A percentile compares a stretch with the other conserved stretches of the same genome.
Conservation (phyloP, 2,797 vertebrate species). For the Fistularia tabacaria region DNA sequence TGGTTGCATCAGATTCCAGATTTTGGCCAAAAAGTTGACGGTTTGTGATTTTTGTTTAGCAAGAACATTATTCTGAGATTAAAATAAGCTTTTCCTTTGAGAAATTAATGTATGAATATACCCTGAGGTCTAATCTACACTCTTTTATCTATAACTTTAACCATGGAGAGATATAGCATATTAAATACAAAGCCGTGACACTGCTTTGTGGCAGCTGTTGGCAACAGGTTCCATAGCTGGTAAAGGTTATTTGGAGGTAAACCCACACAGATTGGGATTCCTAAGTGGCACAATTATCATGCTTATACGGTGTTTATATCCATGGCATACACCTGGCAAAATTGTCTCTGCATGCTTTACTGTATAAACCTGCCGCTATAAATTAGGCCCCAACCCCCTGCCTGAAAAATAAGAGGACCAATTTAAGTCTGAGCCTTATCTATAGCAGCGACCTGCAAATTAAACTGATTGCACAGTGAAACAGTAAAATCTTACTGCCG, state of each 20-base stretch:
- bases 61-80: slow-evolving; percentile 5
- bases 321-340: slow-evolving; percentile 55
- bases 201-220: slow-evolving; percentile 46
- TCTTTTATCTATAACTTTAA: slow-evolving; percentile 12
- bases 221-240: slow-evolving; percentile 34
- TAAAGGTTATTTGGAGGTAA: slow-evolving; percentile 63
- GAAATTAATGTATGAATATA: slow-evolving; percentile 6
- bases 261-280: slow-evolving; percentile 53
- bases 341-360: slow-evolving; percentile 33
- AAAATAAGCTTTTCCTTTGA: slow-evolving; percentile 1
- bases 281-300: slow-evolving; percentile 63
- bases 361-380: slow-evolving; percentile 27
- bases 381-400: slow-evolving; percentile 9
- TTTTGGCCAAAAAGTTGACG: too few species aligned
- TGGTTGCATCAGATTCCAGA: neutral
- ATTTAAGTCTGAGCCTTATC: slow-evolving; percentile 39
- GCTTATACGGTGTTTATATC: slow-evolving; percentile 54
- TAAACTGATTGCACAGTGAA: slow-evolving; percentile 37
- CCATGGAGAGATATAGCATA: slow-evolving; percentile 8
- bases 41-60: neutral
- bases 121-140: slow-evolving; percentile 7
- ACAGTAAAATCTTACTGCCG: slow-evolving; percentile 12
- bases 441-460: slow-evolving; percentile 31
- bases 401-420: slow-evolving; percentile 11
- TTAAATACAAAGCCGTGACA: slow-evolving; percentile 31